Evolutionary conservation across 2,888 invertebrate species (phyloP), one percentile per base, ranked within the genome.

Genomic region (Coenonympha glycerion): DNA sequence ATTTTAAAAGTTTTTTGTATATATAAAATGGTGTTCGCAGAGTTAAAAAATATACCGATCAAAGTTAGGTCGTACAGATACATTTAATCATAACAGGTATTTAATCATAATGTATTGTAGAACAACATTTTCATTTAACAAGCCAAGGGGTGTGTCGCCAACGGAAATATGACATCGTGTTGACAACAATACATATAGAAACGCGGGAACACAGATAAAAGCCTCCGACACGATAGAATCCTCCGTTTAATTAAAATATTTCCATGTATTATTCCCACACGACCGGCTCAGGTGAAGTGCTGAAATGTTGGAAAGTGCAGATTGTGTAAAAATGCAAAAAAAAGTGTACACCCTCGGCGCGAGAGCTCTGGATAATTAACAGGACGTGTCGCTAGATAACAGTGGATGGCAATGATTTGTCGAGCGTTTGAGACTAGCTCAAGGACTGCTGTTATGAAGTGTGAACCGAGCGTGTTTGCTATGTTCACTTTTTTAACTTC

Each of bases 291-390:
- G 78, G 80, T 86, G 81, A 78, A 85, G 85, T 85, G 83, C 80
- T 83, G 84, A 86, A 86, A 86, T 80, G 83, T 85, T 86, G 83
- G 76, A 77, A 82, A 76, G 71, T 71, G 80, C 79, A 82, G 76
- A 79, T 79, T 76, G 79, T 74, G 76, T 55, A 71, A 78, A 81
- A 77, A 76, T 69, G 74, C 70, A 81, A 82, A 82, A 77, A 84
- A 83, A 86, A 85, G 83, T 85, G 81, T 84, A 82, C 82, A 71
- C 79, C 77, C 79, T 72, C 73, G 66, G 73, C 70, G 67, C 65
- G 77, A 80, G 84, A 79, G 84, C 77, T 79, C 73, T 61, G 76
- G 79, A 85, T 86, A 85, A 87, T 87, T 86, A 87, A 86, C 84
- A 85, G 81, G 81, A 82, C 85, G 83, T 84, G 84, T 85, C 79